Evolutionary conservation across 2,888 invertebrate genomes (phyloP).

Genomic region (Peribatodes rhomboidaria): DNA sequence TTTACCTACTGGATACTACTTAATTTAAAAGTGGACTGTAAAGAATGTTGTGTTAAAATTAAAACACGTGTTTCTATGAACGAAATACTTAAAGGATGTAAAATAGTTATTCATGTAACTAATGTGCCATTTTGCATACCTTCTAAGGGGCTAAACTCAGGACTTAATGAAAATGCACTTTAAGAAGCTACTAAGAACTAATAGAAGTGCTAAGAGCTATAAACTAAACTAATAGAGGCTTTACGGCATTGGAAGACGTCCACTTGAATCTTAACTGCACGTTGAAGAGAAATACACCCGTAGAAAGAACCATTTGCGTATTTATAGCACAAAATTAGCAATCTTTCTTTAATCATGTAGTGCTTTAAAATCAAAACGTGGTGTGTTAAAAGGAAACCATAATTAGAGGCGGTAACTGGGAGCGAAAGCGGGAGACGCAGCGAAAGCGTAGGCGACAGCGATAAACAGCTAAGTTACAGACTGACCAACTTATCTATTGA

Average conservation of each 20-base stretch:
- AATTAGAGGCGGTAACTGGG: constrained; percentile 69
- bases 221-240: constrained; percentile 23
- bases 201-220: constrained; percentile 21
- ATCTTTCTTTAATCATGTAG: constrained; percentile 66
- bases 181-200: constrained; percentile 5
- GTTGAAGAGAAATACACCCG: constrained; percentile 39
- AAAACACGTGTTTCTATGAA: no score
- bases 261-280: constrained; percentile 18
- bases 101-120: no score
- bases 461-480: constrained; percentile 22
- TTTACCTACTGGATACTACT: constrained; percentile 43
- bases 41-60: not conserved
- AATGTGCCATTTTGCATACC: no score
- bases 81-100: no score
- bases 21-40: not conserved
- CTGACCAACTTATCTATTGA: not conserved
- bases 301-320: constrained; percentile 49
- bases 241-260: constrained; percentile 1
- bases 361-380: constrained; percentile 68
- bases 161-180: constrained; percentile 19
- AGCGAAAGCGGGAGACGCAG: constrained; percentile 44
- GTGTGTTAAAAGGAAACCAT: constrained; percentile 72
- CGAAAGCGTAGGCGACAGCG: constrained; percentile 36
- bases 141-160: not conserved
- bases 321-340: constrained; percentile 59